Evolutionary conservation across 2,888 invertebrate species (phyloP), one percentile per base, ranked within the genome.

Genomic region (Ectobius pallidus): DNA sequence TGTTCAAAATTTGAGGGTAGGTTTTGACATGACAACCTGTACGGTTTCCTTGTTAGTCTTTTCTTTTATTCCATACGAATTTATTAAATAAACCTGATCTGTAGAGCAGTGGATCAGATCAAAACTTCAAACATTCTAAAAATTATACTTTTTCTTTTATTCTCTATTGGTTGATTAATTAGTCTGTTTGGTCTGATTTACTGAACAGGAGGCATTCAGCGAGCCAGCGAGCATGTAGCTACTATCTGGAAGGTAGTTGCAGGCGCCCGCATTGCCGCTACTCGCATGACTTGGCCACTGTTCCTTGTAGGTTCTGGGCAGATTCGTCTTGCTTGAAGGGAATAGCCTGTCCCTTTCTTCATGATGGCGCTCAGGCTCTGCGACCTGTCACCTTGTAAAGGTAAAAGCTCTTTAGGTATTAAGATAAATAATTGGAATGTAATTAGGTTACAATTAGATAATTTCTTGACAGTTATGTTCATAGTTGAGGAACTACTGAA

Each of bases 181-280:
- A n/a, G n/a, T n/a, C n/a, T n/a, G n/a, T n/a, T n/a, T n/a, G n/a
- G n/a, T n/a, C n/a, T n/a, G n/a, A n/a, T n/a, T n/a, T n/a, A n/a
- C n/a, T n/a, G n/a, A n/a, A n/a, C 32, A 74, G 74, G 69, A 63
- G 74, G 44, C 74, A 74, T 49, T 74, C 73, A 7, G 73, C 65
- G 20, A 71, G 73, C 46, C 70, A 70, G 49, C 71, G 74, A n/a
- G 62, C 69, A 18, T 55, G 72, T 32, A 69, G 55, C 52, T 39
- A 42, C 27, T 63, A 16, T 20, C 63, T 65, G 18, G 34, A 34
- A 14, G 69, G 55, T 32, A 25, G 25, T 22, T 52, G 52, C 22
- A 52, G 49, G 32, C 69, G 34, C 14, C 62, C 62, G n/a, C 39
- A 32, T 20, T 68, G 46, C 46, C 68, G 32, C 30, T 46, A 58